A percentile compares a stretch with the other conserved stretches of the same genome.
These are phyloP conservation scores for Lamellibrachia satsuma DNA, from an alignment of 2,888 invertebrate species.

Conservation along the genomic window DNA sequence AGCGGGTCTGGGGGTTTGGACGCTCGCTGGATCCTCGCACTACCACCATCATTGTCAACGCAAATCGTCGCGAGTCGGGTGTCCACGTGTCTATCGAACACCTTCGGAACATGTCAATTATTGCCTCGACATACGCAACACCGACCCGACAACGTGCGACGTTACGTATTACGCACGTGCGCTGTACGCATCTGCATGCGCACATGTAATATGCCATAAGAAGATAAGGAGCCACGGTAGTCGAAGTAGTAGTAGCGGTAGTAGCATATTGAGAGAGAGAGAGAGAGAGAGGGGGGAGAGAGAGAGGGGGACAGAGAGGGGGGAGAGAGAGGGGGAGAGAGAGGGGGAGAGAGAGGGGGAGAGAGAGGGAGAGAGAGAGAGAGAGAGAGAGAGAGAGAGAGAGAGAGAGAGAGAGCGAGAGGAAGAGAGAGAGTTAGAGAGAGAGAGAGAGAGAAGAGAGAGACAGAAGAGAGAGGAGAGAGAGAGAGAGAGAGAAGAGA, in stretches of 20 bases:
- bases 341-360: too few species aligned
- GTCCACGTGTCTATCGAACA: background rate
- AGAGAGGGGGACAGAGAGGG: background rate
- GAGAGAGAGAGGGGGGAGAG: background rate
- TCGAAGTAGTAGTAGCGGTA: background rate
- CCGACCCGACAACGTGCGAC: background rate
- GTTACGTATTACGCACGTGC: background rate
- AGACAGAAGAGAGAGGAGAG: background rate
- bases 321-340: background rate
- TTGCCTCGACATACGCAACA: background rate
- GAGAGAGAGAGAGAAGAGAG: background rate
- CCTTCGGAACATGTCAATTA: background rate
- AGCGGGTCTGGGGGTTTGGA: background rate
- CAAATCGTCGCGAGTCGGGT: background rate
- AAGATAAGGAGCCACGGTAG: too few species aligned
- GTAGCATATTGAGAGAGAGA: background rate
- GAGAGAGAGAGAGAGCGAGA: background rate
- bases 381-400: slow-evolving; percentile 18
- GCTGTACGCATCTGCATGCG: background rate
- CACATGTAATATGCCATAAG: background rate
- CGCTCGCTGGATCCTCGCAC: background rate
- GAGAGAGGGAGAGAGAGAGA: background rate
- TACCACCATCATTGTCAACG: background rate
- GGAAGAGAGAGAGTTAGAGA: background rate
- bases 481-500: background rate